These are phyloP conservation scores for Drosophila vallismaia DNA, from an alignment of 2,888 invertebrate species.

Conservation along the genomic window DNA sequence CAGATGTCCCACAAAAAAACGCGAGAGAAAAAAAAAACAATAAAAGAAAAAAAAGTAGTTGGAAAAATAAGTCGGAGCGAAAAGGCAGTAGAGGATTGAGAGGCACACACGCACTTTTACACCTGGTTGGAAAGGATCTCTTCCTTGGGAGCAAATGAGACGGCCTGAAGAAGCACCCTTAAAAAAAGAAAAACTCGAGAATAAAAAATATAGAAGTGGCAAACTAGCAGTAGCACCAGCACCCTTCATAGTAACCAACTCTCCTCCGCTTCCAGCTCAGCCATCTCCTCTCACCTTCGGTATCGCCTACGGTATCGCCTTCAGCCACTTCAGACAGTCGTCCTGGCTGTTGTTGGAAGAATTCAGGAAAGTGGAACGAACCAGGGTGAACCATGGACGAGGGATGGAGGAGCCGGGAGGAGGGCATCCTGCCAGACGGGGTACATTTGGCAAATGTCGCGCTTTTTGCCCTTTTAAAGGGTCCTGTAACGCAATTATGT, in stretches of 20 bases:
- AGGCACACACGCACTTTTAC: constrained; percentile 44
- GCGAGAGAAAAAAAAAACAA: constrained; percentile 20
- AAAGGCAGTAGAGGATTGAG: constrained; percentile 24
- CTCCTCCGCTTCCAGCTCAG: constrained; percentile 3
- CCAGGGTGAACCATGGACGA: constrained; percentile 15
- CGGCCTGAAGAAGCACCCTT: constrained; percentile 65
- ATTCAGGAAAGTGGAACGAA: constrained; percentile 63
- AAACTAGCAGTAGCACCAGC: constrained; percentile 45
- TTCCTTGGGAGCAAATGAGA: constrained; percentile 13
- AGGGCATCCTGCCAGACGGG: constrained; percentile 2
- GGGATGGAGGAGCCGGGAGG: not conserved
- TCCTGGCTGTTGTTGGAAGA: constrained; percentile 15
- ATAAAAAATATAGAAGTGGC: constrained; percentile 35
- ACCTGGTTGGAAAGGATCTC: constrained; percentile 60
- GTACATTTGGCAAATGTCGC: constrained; percentile 50
- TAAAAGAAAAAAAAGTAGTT: constrained; percentile 59
- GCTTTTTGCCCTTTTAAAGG: constrained; percentile 14
- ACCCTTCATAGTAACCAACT: constrained; percentile 39
- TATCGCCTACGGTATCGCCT: not conserved
- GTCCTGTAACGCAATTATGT: constrained; percentile 29
- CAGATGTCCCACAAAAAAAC: constrained; percentile 44
- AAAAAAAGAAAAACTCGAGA: constrained; percentile 42
- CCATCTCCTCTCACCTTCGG: constrained; percentile 1
- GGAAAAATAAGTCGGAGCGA: constrained; percentile 6
- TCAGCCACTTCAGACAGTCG: constrained; percentile 37